These are phyloP conservation scores for Gila robusta DNA, from an alignment of 2,797 vertebrate genomes.

Conservation along the genomic window DNA sequence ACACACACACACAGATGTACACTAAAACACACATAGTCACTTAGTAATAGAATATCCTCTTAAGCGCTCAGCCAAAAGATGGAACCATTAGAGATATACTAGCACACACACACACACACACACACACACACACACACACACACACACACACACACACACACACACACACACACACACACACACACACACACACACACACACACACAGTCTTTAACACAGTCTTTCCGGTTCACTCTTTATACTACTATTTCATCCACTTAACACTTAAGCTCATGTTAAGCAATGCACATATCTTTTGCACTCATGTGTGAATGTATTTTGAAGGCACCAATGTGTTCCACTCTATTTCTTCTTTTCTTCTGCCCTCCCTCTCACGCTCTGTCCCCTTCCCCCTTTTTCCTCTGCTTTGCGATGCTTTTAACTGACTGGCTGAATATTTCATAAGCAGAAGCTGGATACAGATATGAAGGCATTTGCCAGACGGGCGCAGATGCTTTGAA, in stretches of 20 bases:
- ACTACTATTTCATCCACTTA: neutral
- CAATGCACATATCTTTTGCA: neutral
- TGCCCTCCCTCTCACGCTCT: neutral
- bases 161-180: neutral
- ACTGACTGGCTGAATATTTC: constrained; percentile 77
- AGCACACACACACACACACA: neutral
- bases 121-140: neutral
- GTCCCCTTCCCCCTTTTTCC: constrained; percentile 18
- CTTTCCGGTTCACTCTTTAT: neutral
- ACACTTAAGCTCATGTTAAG: constrained; percentile 13
- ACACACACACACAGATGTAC: neutral
- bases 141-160: no score
- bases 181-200: neutral
- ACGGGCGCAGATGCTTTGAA: constrained; percentile 16
- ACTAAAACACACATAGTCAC: constrained; percentile 36
- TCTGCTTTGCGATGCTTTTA: constrained; percentile 68
- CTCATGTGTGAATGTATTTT: neutral
- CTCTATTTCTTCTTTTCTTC: constrained; percentile 36
- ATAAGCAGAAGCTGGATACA: constrained; percentile 68
- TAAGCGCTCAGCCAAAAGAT: constrained; percentile 49
- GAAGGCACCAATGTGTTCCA: constrained; percentile 36
- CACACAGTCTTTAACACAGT: neutral
- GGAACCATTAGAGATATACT: constrained; percentile 54
- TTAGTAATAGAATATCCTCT: constrained; percentile 58
- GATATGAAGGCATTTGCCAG: constrained; percentile 31